Base-by-base conservation (phyloP, 2,888 invertebrate species). In the Hydrotaea cyrtoneurina region DNA sequence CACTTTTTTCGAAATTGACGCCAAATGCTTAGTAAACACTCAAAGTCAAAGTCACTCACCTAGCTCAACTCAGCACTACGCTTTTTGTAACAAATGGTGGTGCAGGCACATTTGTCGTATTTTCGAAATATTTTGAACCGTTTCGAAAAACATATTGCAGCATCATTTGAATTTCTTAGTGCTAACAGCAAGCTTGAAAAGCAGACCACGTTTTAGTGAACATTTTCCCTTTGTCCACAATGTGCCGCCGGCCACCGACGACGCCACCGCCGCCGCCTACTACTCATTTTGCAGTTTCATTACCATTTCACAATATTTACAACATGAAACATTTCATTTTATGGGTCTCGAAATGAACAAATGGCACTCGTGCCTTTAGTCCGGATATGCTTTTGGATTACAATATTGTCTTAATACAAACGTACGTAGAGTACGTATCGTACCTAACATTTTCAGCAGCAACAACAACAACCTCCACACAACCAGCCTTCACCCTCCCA, bases 281-380 rank as follows among this genome's bases (percentile, higher is more conserved):
- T 53, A 66, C 36, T 53, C 62, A 39, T 59, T 43, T 10, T 46
- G 71, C 77, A 86, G 83, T 83, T 83, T 83, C 83, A 83, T 83
- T 83, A 75, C 83, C 81, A 86, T 80, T 85, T 83, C 83, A 81
- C 76, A 86, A 83, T 81, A 90, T 90, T 90, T 90, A 89, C 89
- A 87, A 88, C 89, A 89, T 88, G 86, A 89, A 90, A 89, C 89
- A 90, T 89, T 90, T 89, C 89, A 89, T 89, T 90, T 90, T 90
- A 90, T 90, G 90, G 90, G 90, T 90, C 90, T 90, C 90, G 90
- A 88, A 90, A 90, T 89, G 90, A 90, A 89, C 90, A 90, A 90
- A 90, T 90, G 89, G 88, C 89, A 89, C 86, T 87, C 88, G 88
- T 87, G 87, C 85, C 82, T 36, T 77, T 62, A 84, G 23, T 83